These are phyloP conservation scores for Coremacera marginata DNA, from an alignment of 2,888 invertebrate species.

Conservation along the genomic window DNA sequence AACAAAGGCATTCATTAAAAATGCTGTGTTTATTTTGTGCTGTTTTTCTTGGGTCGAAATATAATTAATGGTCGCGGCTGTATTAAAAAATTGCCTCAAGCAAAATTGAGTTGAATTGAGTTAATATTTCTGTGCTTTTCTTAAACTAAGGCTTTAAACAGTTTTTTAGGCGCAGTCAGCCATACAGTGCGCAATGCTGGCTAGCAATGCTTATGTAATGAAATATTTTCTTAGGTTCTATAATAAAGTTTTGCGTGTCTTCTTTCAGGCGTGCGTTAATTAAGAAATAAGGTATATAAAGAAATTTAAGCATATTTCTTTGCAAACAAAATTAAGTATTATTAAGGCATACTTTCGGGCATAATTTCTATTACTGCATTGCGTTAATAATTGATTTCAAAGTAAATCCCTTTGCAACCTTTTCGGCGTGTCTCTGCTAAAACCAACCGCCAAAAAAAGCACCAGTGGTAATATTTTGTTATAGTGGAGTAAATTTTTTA, in stretches of 20 bases:
- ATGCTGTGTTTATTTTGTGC: background rate
- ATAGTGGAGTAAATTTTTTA: background rate
- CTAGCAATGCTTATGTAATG: slow-evolving; percentile 4
- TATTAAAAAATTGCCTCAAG: background rate
- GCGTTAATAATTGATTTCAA: slow-evolving; percentile 35
- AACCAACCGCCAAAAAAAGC: no score
- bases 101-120: background rate
- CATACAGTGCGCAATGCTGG: background rate
- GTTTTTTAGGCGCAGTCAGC: background rate
- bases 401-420: background rate
- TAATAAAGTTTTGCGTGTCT: slow-evolving; percentile 4
- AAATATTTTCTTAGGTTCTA: background rate
- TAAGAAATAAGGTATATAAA: no score
- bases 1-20: slow-evolving; percentile 20
- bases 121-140: slow-evolving; percentile 2
- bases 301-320: slow-evolving; percentile 31
- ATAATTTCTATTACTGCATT: slow-evolving; percentile 38
- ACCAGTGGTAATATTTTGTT: no score
- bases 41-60: background rate
- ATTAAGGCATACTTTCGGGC: slow-evolving; percentile 51
- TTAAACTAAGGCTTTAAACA: background rate
- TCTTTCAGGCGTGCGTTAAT: background rate
- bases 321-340: slow-evolving; percentile 61
- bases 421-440: background rate
- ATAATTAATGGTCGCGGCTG: slow-evolving; percentile 25